Evolutionary conservation across 1,140 invertebrate genomes (phyloP).

Genomic region (Conus betulinus): DNA sequence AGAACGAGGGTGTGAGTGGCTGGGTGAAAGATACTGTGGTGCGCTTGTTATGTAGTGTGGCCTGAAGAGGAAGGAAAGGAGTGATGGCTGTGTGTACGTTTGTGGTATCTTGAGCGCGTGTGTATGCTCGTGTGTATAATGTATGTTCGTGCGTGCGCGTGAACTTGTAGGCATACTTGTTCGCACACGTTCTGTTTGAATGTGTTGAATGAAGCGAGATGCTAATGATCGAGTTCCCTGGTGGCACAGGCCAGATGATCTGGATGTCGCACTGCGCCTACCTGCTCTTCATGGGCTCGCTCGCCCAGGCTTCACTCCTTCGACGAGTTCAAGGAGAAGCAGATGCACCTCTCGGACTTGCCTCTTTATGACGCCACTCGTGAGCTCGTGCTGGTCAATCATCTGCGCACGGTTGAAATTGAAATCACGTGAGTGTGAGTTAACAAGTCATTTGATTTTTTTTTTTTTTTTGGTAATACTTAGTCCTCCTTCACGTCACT

Average conservation of each 20-base stretch:
- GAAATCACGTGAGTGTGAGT: slow-evolving; percentile 54
- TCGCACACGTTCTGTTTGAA: background rate
- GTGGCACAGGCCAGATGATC: slow-evolving; percentile 71
- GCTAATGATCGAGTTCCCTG: background rate
- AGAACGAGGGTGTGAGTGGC: too few relatives aligned
- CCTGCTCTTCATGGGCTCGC: slow-evolving; percentile 74
- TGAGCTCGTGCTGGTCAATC: slow-evolving; percentile 74
- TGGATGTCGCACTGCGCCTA: slow-evolving; percentile 64
- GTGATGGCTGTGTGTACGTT: background rate
- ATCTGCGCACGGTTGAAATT: slow-evolving; percentile 70
- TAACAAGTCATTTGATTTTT: background rate
- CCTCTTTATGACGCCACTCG: slow-evolving; percentile 75
- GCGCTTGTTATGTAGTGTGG: too few relatives aligned
- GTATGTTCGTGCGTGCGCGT: background rate
- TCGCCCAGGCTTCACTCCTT: slow-evolving; percentile 68
- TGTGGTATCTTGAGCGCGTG: background rate
- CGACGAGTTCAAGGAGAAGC: slow-evolving; percentile 62
- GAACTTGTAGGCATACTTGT: background rate
- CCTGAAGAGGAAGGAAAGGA: too few relatives aligned
- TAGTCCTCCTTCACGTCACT: too few relatives aligned
- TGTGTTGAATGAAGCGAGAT: background rate
- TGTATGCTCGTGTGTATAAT: background rate
- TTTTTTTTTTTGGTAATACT: too few relatives aligned
- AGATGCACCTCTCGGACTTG: slow-evolving; percentile 70
- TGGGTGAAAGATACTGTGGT: too few relatives aligned